A percentile compares a stretch with the other conserved stretches of the same genome.
phyloP scores from a whole-genome alignment of 2,797 vertebrate genomes.

The Gouania willdenowi region DNA sequence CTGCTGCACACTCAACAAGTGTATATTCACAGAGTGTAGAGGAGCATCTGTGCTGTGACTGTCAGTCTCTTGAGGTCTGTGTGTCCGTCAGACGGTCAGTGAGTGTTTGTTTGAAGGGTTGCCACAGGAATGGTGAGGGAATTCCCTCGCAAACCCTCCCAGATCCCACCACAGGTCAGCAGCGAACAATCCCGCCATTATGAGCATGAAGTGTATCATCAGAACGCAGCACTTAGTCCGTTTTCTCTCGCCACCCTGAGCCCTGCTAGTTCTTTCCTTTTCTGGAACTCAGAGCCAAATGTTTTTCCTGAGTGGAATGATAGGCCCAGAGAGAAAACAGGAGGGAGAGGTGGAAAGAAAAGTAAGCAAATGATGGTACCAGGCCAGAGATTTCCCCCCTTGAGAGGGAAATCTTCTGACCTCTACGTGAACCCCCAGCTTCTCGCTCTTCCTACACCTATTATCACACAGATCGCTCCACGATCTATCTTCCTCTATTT shows the following conservation, averaged over 20 bases:
- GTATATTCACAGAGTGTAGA: not conserved
- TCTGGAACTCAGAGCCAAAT: constrained; percentile 11
- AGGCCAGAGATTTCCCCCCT: constrained; percentile 36
- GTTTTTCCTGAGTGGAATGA: constrained; percentile 44
- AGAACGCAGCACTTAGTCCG: too few relatives aligned
- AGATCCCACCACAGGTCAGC: constrained; percentile 1
- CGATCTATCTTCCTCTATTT: not conserved
- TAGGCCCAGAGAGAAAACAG: constrained; percentile 1
- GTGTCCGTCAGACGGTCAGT: not conserved
- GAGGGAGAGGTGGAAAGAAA: constrained; percentile 26
- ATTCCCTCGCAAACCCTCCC: constrained; percentile 29
- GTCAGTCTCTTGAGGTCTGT: not conserved
- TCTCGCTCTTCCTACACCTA: too few relatives aligned
- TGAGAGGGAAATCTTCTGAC: constrained; percentile 56
- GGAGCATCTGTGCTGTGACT: too few relatives aligned
- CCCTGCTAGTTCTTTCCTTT: constrained; percentile 2
- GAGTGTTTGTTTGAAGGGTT: constrained; percentile 33
- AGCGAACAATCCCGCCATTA: constrained; percentile 54
- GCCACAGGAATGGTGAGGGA: constrained; percentile 41
- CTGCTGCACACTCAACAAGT: not conserved
- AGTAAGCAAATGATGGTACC: constrained; percentile 39
- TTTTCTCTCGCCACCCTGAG: not conserved
- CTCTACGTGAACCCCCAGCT: constrained; percentile 24
- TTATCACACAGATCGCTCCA: not conserved
- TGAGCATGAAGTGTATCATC: constrained; percentile 12